Evolutionary conservation across 2,113 vertebrate species (phyloP), one percentile per base, ranked within the genome.

Genomic region (Nothocercus nigrocapillus): DNA sequence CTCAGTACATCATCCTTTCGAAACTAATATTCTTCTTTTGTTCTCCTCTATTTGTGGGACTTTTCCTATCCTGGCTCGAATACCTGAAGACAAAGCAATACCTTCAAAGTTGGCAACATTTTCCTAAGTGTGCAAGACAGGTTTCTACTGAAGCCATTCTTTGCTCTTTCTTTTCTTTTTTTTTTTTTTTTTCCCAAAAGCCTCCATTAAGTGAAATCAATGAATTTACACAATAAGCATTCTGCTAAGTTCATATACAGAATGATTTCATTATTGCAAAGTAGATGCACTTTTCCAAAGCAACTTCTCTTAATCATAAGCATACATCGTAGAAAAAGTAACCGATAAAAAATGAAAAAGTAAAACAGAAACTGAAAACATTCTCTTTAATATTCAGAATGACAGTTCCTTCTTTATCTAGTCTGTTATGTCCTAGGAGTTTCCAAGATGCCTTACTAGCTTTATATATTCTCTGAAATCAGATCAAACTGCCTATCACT

Each of bases 221-320:
- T 5, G 56, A 74, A 74, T 70, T 91, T 85, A 91, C 94, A 94
- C 68, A 83, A 74, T 83, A 93, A 93, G 90, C 68, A 49, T 64
- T 74, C 64, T 38, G 53, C 76, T 81, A 91, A 95, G 1, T 81
- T 82, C 69, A 72, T 77, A 88, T 94, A 90, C 81, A 95, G 79
- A 83, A 70, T 36, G 58, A 77, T 77, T 77, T 72, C 73, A 90
- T 94, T 95, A 90, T 90, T 94, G 61, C 79, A 85, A 84, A 79
- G 12, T 68, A 83, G 73, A 51, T 67, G 82, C 28, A n/a, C 78
- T 92, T 95, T 97, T 94, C 88, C 90, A 94, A 83, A 84, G 80
- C 69, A 92, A 88, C 68, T 84, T 94, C 53, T 90, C 69, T 92
- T 63, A 89, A 51, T 83, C 88, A 93, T 88, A 72, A 42, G 61